Conservation (phyloP, 2,797 vertebrate genomes). For the Etheostoma nigrum region DNA sequence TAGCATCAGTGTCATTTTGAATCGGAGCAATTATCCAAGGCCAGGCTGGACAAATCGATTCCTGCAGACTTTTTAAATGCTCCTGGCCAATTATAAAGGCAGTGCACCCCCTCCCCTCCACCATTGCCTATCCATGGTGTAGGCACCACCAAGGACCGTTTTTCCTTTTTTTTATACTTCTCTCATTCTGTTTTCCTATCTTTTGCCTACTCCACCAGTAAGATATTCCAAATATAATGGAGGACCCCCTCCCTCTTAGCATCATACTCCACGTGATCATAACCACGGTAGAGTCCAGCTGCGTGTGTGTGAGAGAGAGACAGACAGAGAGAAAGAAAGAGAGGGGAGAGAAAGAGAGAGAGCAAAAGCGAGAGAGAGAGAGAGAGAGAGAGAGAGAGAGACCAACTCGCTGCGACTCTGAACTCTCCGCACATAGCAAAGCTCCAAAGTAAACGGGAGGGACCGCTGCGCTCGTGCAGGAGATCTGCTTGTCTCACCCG, state of each 20-base stretch:
- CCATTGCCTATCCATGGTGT: slow-evolving; percentile 46
- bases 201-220: slow-evolving; percentile 78
- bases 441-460: slow-evolving; percentile 43
- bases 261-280: slow-evolving; percentile 80
- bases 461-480: slow-evolving; percentile 47
- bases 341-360: slow-evolving; percentile 42
- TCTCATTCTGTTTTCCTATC: background rate
- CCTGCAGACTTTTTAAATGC: slow-evolving; percentile 76
- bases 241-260: slow-evolving; percentile 42
- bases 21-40: slow-evolving; percentile 77
- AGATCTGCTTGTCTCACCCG: slow-evolving; percentile 58
- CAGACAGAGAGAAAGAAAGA: slow-evolving; percentile 35
- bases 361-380: slow-evolving; percentile 21
- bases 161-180: background rate
- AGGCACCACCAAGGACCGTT: slow-evolving; percentile 11
- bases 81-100: slow-evolving; percentile 76
- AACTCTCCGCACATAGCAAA: slow-evolving; percentile 67
- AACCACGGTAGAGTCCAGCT: slow-evolving; percentile 76
- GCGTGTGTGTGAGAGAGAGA: slow-evolving; percentile 27
- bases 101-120: slow-evolving; percentile 28
- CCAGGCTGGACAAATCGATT: slow-evolving; percentile 78
- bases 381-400: slow-evolving; percentile 32
- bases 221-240: slow-evolving; percentile 62
- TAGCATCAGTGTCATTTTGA: slow-evolving; percentile 71
- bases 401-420: slow-evolving; percentile 61